These are phyloP conservation scores for Mya arenaria DNA, from an alignment of 1,140 invertebrate genomes.

Conservation along the genomic window DNA sequence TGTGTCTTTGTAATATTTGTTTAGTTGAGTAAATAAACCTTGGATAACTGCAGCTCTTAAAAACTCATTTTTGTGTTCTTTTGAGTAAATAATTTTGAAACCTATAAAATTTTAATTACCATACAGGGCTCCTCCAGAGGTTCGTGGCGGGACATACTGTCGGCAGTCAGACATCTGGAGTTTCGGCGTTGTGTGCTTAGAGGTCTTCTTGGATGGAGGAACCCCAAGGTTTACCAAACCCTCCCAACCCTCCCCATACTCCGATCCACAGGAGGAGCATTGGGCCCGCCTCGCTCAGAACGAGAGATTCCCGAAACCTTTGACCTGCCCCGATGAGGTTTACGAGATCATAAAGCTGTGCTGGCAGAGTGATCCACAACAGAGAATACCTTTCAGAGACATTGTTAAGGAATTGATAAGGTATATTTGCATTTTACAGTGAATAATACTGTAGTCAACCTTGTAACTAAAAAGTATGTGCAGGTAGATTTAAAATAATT, in stretches of 20 bases:
- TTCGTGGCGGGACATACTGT: constrained; percentile 88
- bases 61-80: too few relatives aligned
- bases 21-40: too few relatives aligned
- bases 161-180: constrained; percentile 99
- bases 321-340: constrained; percentile 94
- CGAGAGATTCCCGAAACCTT: constrained; percentile 14
- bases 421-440: not conserved
- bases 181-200: constrained; percentile 98
- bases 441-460: not conserved
- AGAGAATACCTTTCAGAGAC: constrained; percentile 84
- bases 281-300: constrained; percentile 13
- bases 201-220: constrained; percentile 98
- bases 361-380: constrained; percentile 93
- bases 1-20: too few relatives aligned
- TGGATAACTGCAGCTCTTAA: too few relatives aligned
- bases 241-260: constrained; percentile 76
- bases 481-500: too few relatives aligned
- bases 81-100: too few relatives aligned
- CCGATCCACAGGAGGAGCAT: not conserved
- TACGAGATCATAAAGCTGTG: constrained; percentile 98
- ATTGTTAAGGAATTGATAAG: not conserved
- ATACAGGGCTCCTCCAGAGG: constrained; percentile 92
- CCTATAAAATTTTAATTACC: too few relatives aligned
- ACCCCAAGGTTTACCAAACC: constrained; percentile 97
- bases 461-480: too few relatives aligned